Evolutionary conservation across 2,113 vertebrate genomes (phyloP).

Genomic region (Heteronetta atricapilla): DNA sequence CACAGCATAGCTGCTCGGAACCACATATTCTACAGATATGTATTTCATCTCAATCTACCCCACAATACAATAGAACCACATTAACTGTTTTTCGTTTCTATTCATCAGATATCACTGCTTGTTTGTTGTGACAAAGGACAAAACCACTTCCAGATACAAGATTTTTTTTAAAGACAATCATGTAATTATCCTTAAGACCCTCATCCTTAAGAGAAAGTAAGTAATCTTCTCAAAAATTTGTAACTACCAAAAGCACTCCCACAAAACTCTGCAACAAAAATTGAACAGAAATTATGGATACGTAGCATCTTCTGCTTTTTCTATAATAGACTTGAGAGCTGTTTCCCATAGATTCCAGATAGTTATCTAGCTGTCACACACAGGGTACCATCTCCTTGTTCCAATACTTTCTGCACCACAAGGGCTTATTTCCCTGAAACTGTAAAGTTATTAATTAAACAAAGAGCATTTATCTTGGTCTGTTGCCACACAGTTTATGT

Average conservation of each 20-base stretch:
- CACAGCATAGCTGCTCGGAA: not conserved
- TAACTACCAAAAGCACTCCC: not conserved
- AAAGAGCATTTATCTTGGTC: not conserved
- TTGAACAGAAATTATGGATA: not conserved
- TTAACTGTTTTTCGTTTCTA: not conserved
- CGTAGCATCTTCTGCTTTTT: not conserved
- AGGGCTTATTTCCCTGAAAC: not conserved
- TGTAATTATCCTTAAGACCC: not conserved
- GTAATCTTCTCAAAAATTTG: not conserved
- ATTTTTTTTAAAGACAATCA: not conserved
- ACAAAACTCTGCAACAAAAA: not conserved
- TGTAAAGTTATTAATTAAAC: not conserved
- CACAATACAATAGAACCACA: rapidly evolving
- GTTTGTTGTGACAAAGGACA: not conserved
- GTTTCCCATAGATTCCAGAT: not conserved
- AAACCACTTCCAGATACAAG: not conserved
- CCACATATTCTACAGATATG: not conserved
- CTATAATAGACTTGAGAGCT: not conserved
- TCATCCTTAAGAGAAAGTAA: not conserved
- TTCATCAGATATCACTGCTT: not conserved
- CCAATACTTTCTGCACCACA: not conserved
- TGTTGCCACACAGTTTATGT: not conserved
- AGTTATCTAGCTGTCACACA: not conserved
- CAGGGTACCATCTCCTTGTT: not conserved
- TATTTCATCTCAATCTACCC: not conserved